Conservation (phyloP, 2,888 invertebrate genomes). For the Orthosia gracilis region DNA sequence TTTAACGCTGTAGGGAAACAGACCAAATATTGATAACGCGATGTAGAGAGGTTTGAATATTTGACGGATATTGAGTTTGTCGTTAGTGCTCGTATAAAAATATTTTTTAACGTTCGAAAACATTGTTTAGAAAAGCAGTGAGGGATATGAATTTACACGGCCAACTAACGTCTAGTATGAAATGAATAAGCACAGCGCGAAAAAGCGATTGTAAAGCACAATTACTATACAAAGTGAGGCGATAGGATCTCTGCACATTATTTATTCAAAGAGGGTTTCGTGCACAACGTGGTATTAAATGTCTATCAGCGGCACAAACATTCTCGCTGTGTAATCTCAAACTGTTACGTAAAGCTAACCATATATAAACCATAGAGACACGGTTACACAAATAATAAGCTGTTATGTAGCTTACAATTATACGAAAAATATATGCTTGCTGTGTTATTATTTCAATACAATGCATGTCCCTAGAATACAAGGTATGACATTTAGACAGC, state of each 20-base stretch:
- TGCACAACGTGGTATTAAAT: conserved; percentile 65
- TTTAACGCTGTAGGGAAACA: conserved; percentile 76
- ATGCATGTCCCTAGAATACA: conserved; percentile 6
- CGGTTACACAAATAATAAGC: conserved; percentile 14
- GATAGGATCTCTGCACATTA: conserved; percentile 71
- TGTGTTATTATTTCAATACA: conserved; percentile 36
- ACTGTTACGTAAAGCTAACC: conserved; percentile 36
- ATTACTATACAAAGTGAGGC: conserved; percentile 42
- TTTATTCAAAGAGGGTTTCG: conserved; percentile 67
- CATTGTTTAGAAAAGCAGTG: conserved; percentile 56
- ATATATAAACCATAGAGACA: conserved; percentile 29
- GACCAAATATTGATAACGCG: conserved; percentile 70
- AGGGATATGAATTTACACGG: background rate
- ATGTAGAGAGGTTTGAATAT: conserved; percentile 75
- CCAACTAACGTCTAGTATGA: conserved; percentile 15
- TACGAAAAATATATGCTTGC: conserved; percentile 13
- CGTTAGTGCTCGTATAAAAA: conserved; percentile 45
- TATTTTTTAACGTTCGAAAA: conserved; percentile 58
- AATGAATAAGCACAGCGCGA: conserved; percentile 49
- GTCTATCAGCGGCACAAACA: conserved; percentile 57
- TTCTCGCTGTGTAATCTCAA: conserved; percentile 60
- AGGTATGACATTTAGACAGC: background rate
- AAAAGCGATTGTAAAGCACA: conserved; percentile 38
- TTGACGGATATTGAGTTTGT: conserved; percentile 53
- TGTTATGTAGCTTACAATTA: conserved; percentile 36